These are phyloP conservation scores for Rhinella marina DNA, from an alignment of 2,797 vertebrate species.

Conservation along the genomic window DNA sequence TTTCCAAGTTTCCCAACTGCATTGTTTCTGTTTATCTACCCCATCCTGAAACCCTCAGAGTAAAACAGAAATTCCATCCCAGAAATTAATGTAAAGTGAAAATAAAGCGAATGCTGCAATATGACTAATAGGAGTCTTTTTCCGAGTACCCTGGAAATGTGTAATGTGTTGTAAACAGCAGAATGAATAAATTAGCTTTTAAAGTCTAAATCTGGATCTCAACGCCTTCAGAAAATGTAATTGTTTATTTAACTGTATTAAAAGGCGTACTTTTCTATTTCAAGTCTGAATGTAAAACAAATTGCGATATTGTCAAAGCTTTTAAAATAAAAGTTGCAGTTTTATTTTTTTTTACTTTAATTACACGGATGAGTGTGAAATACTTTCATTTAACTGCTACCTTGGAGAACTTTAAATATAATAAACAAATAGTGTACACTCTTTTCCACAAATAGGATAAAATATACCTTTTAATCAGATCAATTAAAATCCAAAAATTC, in stretches of 20 bases:
- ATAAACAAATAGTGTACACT: no score
- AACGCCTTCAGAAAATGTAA: constrained; percentile 45
- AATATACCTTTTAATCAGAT: no score
- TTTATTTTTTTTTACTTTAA: neutral
- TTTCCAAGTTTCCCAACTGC: neutral
- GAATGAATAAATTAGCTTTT: constrained; percentile 57
- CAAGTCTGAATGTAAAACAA: constrained; percentile 37
- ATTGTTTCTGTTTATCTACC: constrained; percentile 43
- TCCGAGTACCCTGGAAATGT: constrained; percentile 26
- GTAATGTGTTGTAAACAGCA: constrained; percentile 50
- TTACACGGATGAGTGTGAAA: constrained; percentile 28
- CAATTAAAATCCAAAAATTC: no score
- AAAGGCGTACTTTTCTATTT: constrained; percentile 32
- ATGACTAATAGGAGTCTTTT: constrained; percentile 51
- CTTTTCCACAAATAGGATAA: no score
- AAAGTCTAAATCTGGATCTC: constrained; percentile 49
- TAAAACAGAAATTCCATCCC: constrained; percentile 32
- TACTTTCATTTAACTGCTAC: neutral
- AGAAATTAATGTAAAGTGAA: constrained; percentile 39
- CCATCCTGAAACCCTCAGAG: constrained; percentile 17
- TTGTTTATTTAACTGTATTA: constrained; percentile 55
- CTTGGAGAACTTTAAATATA: constrained; percentile 17
- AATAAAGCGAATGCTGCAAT: constrained; percentile 37
- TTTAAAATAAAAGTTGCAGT: constrained; percentile 25
- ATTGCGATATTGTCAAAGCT: constrained; percentile 36